Percentiles rank a stretch among this genome's conserved stretches.
phyloP scores from a whole-genome alignment of 2,888 invertebrate species.

The Caenorhabditis parvicauda region DNA sequence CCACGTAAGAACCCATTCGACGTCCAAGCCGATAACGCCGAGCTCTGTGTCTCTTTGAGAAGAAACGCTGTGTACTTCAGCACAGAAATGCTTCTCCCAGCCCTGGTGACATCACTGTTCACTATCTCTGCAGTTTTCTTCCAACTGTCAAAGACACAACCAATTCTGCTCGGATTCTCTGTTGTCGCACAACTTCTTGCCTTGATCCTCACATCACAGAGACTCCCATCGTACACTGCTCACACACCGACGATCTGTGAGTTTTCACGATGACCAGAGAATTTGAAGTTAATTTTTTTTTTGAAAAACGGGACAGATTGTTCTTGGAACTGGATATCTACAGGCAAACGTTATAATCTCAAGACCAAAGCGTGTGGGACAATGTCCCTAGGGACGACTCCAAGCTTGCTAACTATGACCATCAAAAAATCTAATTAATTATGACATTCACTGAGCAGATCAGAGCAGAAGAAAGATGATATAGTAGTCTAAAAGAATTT shows the following conservation, averaged over 20 bases:
- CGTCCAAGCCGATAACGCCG: constrained; percentile 57
- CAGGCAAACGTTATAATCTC: no score
- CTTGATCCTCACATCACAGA: constrained; percentile 48
- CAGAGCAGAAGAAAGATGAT: no score
- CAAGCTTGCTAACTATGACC: no score
- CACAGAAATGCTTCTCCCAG: constrained; percentile 59
- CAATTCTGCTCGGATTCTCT: constrained; percentile 53
- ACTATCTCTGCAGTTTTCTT: constrained; percentile 60
- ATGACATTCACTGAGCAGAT: no score
- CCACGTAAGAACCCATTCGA: constrained; percentile 62
- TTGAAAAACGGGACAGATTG: background rate
- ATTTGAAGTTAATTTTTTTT: background rate
- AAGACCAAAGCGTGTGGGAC: no score
- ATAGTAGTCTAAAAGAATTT: no score
- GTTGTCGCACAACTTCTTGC: constrained; percentile 55
- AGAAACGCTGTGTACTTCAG: constrained; percentile 58
- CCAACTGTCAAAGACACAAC: constrained; percentile 54
- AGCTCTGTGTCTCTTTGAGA: constrained; percentile 53
- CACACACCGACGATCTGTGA: constrained; percentile 59
- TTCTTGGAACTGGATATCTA: background rate
- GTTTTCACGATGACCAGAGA: no score
- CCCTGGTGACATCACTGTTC: constrained; percentile 53
- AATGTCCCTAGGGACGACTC: no score
- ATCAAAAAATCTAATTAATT: no score
- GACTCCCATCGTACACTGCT: constrained; percentile 59